Base-by-base conservation (phyloP, 2,888 invertebrate genomes). In the Eledona agricola region DNA sequence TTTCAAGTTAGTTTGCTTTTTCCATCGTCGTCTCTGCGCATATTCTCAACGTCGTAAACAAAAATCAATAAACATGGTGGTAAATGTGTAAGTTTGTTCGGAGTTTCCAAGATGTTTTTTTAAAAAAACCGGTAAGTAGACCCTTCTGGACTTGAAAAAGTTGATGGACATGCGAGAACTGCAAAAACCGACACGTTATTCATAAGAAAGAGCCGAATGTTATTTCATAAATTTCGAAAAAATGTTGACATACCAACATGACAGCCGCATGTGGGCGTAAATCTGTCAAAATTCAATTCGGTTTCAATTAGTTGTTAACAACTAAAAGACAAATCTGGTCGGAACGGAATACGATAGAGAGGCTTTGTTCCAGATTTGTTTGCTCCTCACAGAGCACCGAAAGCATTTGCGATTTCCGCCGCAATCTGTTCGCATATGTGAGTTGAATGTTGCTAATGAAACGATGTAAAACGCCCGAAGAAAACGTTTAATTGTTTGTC, bases 61-160 rank as follows among this genome's bases (percentile, higher is more conserved):
- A 71, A 72, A 74, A 74, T 73, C 72, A 69, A 74, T 73, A 73
- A 73, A 73, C 66, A 74, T 74, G 74, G 73, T 73, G 72, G 71
- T 64, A 63, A 53, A 60, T 67, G 69, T 70, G 63, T 69, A 61
- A 64, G 66, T 68, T 64, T 65, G 60, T 60, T 64, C 67, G 63
- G 58, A 60, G 53, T 64, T 66, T 64, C 60, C 64, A 57, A 58
- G 64, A 29, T 68, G 68, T 70, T 65, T 68, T 70, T 66, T 61
- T 43, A 60, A 42, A 66, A 71, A 64, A 65, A 60, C n/a, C 65
- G 67, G 72, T 72, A 60, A 71, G 72, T 72, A 59, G 47, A 51
- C 42, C 11, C 13, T 5, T 7, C 2, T 15, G 13, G 1, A 17
- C 20, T 20, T 4, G 4, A 12, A 1, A n/a, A 11, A 45, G 38